phyloP scores from a whole-genome alignment of 2,797 vertebrate species.

The Staurois parvus region DNA sequence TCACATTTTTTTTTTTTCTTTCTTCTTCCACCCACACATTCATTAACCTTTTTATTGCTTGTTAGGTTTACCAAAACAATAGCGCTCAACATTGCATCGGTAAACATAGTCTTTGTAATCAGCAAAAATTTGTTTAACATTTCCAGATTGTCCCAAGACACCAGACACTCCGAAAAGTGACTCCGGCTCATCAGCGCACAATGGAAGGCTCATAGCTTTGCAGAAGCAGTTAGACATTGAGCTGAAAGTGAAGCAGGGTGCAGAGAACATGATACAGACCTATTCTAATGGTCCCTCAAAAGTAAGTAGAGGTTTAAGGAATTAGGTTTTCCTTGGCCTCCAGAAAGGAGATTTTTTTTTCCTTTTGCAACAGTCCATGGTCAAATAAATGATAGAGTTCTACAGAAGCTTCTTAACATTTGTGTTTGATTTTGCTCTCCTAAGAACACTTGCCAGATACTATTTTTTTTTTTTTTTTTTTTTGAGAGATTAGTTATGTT shows the following conservation, averaged over 20 bases:
- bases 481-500: too few relatives aligned
- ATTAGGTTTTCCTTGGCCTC: not conserved
- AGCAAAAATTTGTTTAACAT: conserved; percentile 58
- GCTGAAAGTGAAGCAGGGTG: conserved; percentile 96
- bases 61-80: not conserved
- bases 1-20: not conserved
- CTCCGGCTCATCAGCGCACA: conserved; percentile 85
- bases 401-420: too few relatives aligned
- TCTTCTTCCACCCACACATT: conserved; percentile 11
- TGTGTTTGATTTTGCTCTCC: too few relatives aligned
- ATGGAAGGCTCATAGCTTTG: conserved; percentile 88
- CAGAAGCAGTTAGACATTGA: conserved; percentile 97
- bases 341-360: not conserved
- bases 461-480: too few relatives aligned
- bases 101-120: not conserved
- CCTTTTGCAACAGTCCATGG: not conserved
- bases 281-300: conserved; percentile 96
- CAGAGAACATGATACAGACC: conserved; percentile 98
- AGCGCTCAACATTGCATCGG: not conserved
- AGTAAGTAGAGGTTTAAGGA: conserved; percentile 74
- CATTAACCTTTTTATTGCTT: not conserved
- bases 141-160: conserved; percentile 90
- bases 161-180: conserved; percentile 94
- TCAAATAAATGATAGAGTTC: not conserved
- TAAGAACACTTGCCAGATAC: too few relatives aligned